A percentile compares a stretch with the other conserved stretches of the same genome.
Conservation (phyloP, 2,888 invertebrate genomes). For the Ryuthela nishihirai region DNA sequence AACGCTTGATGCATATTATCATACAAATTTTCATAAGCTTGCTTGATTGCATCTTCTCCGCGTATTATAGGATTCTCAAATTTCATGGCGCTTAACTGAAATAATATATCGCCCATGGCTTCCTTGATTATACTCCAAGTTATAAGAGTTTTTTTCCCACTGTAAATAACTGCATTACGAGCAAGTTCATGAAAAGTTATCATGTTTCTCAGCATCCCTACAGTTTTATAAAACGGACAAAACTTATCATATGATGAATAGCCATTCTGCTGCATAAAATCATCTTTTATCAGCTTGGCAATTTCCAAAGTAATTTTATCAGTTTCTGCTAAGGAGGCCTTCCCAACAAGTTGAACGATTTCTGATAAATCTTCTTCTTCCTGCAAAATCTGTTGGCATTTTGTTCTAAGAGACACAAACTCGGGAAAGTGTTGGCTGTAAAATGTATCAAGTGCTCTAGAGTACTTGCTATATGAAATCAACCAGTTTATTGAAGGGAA, state of each 20-base stretch:
- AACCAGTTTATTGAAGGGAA: conserved; percentile 99
- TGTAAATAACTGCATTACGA: conserved; percentile 94
- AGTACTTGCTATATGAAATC: conserved; percentile 98
- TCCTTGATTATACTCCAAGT: conserved; percentile 98
- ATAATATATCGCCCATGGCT: conserved; percentile 91
- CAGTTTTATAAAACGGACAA: conserved; percentile 99
- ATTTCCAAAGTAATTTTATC: conserved; percentile 99
- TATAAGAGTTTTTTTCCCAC: conserved; percentile 97
- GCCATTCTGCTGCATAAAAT: conserved; percentile 99
- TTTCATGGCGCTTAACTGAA: conserved; percentile 98
- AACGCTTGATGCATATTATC: conserved; percentile 97
- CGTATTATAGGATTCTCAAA: conserved; percentile 99
- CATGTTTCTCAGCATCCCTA: conserved; percentile 97
- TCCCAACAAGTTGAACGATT: conserved; percentile 99
- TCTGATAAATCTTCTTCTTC: conserved; percentile 99
- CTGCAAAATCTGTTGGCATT: conserved; percentile 88
- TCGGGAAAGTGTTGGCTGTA: conserved; percentile 98
- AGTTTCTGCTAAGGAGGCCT: conserved; percentile 95
- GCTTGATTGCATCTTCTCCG: conserved; percentile 94
- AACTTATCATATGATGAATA: conserved; percentile 92
- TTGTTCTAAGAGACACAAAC: conserved; percentile 94
- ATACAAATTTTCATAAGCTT: conserved; percentile 92
- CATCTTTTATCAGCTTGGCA: conserved; percentile 96
- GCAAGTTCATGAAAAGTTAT: conserved; percentile 98
- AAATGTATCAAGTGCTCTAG: conserved; percentile 96